Percentiles rank a stretch among this genome's conserved stretches.
phyloP scores from a whole-genome alignment of 2,797 vertebrate species.

The Petrocephalus sullivani region DNA sequence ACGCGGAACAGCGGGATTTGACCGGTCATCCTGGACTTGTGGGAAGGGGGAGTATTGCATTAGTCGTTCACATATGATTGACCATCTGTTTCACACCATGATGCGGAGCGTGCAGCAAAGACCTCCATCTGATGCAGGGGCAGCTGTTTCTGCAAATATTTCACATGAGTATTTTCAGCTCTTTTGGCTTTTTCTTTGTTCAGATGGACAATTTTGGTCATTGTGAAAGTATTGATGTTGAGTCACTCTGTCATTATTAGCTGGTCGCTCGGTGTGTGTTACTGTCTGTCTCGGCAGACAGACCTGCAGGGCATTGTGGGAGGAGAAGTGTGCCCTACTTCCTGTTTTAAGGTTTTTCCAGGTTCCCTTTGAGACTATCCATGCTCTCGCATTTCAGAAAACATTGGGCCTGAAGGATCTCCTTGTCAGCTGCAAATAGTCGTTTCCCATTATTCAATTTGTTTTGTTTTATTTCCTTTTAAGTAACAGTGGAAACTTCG shows the following conservation, averaged over 20 bases:
- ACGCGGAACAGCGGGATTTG: not conserved
- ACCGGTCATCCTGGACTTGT: not conserved
- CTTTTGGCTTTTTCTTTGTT: not conserved
- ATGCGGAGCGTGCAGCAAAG: conserved; percentile 6
- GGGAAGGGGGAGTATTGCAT: not conserved
- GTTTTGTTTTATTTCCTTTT: not conserved
- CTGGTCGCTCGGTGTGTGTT: not conserved
- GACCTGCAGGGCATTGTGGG: conserved; percentile 52
- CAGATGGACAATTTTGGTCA: not conserved
- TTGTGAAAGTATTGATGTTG: not conserved
- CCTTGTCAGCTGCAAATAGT: not conserved
- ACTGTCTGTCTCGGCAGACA: not conserved
- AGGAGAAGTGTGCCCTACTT: conserved; percentile 52
- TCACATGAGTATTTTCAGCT: not conserved
- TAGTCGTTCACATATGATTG: not conserved
- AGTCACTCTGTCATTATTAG: not conserved
- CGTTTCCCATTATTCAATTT: not conserved
- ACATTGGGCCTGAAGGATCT: not conserved
- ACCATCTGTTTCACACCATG: not conserved
- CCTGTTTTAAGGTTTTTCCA: conserved; percentile 29
- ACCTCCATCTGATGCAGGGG: not conserved
- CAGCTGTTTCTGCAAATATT: not conserved
- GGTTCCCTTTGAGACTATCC: not conserved
- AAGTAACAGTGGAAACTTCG: not conserved
- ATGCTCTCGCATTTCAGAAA: not conserved